Percentiles rank a stretch among this genome's conserved stretches.
phyloP scores from a whole-genome alignment of 2,797 vertebrate species.

The Takifugu rubripes region DNA sequence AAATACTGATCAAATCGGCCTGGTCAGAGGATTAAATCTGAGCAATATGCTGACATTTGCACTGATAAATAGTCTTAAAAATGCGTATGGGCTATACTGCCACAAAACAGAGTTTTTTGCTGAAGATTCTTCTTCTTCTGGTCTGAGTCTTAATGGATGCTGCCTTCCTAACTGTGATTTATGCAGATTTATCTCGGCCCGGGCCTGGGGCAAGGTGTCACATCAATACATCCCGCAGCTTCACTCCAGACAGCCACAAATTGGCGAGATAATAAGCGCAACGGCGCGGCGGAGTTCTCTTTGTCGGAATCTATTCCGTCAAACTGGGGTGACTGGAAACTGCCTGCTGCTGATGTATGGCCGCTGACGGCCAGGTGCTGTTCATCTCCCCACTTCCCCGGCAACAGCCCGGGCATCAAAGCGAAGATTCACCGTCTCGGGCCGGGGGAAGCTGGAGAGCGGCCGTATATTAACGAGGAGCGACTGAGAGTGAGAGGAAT shows the following conservation, averaged over 20 bases:
- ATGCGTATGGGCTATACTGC: slow-evolving; percentile 7
- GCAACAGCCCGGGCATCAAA: slow-evolving; percentile 18
- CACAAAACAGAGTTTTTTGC: background rate
- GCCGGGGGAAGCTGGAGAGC: slow-evolving; percentile 24
- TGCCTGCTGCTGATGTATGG: slow-evolving; percentile 9
- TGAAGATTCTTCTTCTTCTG: slow-evolving; percentile 26
- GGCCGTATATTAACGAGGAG: slow-evolving; percentile 34
- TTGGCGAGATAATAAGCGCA: slow-evolving; percentile 53
- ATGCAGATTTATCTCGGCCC: slow-evolving; percentile 42
- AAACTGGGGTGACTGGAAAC: slow-evolving; percentile 15
- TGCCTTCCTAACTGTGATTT: slow-evolving; percentile 49
- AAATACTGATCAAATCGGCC: slow-evolving; percentile 5
- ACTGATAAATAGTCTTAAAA: slow-evolving; percentile 10
- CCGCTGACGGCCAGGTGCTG: slow-evolving; percentile 10
- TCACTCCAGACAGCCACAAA: slow-evolving; percentile 39
- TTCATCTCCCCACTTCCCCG: slow-evolving; percentile 22
- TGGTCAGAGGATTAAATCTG: slow-evolving; percentile 3
- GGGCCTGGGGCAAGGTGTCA: slow-evolving; percentile 53
- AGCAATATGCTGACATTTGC: slow-evolving; percentile 2
- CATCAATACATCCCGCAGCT: slow-evolving; percentile 55
- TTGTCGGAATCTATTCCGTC: slow-evolving; percentile 47
- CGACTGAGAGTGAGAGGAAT: slow-evolving; percentile 46
- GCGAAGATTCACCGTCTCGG: slow-evolving; percentile 16
- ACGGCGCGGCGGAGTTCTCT: slow-evolving; percentile 30
- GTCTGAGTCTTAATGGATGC: slow-evolving; percentile 52